These are phyloP conservation scores for Gnathonemus longibarbis DNA, from an alignment of 2,113 vertebrate species.

Conservation along the genomic window DNA sequence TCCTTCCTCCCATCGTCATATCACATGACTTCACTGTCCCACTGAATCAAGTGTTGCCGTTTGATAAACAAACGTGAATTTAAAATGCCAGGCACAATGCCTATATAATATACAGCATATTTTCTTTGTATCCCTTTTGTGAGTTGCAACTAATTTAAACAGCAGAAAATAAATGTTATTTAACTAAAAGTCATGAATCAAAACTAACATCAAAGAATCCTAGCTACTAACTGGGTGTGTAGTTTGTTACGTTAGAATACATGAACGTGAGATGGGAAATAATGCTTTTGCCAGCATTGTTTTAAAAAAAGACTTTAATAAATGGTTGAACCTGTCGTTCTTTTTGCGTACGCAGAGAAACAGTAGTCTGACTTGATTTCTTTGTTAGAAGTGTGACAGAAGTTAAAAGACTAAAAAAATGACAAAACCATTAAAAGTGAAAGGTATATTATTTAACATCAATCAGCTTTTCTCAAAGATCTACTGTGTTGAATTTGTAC, in stretches of 20 bases:
- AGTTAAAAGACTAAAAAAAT: background rate
- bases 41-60: background rate
- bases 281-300: background rate
- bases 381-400: background rate
- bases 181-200: background rate
- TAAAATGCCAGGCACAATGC: background rate
- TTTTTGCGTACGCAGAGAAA: background rate
- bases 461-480: background rate
- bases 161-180: background rate
- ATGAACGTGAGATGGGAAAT: background rate
- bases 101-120: background rate
- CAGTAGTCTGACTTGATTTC: background rate
- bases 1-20: background rate
- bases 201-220: background rate
- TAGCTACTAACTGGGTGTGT: background rate
- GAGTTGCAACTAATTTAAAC: background rate
- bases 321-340: background rate
- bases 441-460: background rate
- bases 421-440: background rate
- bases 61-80: background rate
- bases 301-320: background rate
- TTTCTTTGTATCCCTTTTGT: background rate
- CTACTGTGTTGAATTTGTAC: background rate
- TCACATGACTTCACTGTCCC: background rate
- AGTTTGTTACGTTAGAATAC: background rate